phyloP scores from a whole-genome alignment of 2,797 vertebrate species.

The Mormyrops boulengeri region DNA sequence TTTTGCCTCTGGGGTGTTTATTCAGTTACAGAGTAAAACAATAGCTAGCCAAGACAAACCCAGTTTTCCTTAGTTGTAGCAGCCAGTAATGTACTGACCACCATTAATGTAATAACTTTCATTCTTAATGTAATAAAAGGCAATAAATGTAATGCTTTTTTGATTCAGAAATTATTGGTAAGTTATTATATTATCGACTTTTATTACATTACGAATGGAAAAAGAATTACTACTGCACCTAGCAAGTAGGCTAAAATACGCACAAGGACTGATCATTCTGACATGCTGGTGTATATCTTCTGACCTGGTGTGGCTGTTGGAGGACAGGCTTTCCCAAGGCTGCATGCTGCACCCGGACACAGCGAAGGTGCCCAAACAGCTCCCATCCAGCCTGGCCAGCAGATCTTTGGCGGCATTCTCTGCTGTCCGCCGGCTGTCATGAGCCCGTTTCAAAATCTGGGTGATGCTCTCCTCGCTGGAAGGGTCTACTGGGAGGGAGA shows the following conservation, averaged over 20 bases:
- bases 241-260: background rate
- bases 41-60: background rate
- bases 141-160: background rate
- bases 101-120: background rate
- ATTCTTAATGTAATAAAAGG: background rate
- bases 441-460: slow-evolving; percentile 74
- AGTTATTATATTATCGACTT: background rate
- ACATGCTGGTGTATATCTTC: background rate
- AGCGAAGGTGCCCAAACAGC: slow-evolving; percentile 70
- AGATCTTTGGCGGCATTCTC: slow-evolving; percentile 76
- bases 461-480: slow-evolving; percentile 70
- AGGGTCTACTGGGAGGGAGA: slow-evolving; percentile 61
- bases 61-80: background rate
- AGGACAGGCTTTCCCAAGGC: slow-evolving; percentile 79
- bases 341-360: slow-evolving; percentile 65
- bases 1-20: background rate
- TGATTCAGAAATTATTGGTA: background rate
- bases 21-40: background rate
- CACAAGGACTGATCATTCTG: background rate
- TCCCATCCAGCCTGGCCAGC: slow-evolving; percentile 72
- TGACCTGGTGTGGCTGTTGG: slow-evolving; percentile 77
- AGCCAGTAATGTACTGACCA: background rate
- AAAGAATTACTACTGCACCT: background rate
- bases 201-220: background rate
- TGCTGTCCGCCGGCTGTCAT: slow-evolving; percentile 75